Evolutionary conservation across 1,140 invertebrate species (phyloP).

Genomic region (Drosophila biarmipes): DNA sequence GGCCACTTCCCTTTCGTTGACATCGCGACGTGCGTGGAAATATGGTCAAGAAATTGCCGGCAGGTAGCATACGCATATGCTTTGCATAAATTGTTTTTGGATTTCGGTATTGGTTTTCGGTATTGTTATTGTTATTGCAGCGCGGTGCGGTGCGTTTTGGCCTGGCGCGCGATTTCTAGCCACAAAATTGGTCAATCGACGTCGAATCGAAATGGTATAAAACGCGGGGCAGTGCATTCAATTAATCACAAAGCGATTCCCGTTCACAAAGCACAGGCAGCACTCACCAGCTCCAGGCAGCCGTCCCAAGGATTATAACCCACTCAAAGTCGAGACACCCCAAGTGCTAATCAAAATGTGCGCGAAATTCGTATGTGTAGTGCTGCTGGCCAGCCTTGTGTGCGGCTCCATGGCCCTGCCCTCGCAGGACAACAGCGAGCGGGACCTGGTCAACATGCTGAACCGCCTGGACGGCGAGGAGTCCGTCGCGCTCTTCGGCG

Average conservation of each 20-base stretch:
- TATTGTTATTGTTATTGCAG: slow-evolving; percentile 56
- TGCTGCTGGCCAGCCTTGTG: slow-evolving; percentile 78
- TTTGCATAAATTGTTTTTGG: slow-evolving; percentile 73
- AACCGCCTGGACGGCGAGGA: slow-evolving; percentile 84
- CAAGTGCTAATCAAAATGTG: slow-evolving; percentile 68
- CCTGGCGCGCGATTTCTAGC: slow-evolving; percentile 68
- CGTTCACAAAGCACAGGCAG: slow-evolving; percentile 79
- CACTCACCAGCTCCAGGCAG: slow-evolving; percentile 55
- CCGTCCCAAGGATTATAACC: slow-evolving; percentile 64
- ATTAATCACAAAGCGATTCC: slow-evolving; percentile 84
- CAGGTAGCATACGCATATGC: slow-evolving; percentile 67
- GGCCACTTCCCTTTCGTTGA: slow-evolving; percentile 80
- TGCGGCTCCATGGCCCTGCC: slow-evolving; percentile 73
- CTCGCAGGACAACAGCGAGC: slow-evolving; percentile 82
- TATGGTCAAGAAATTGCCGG: slow-evolving; percentile 77
- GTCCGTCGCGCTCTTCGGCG: slow-evolving; percentile 83
- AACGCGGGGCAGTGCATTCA: slow-evolving; percentile 73
- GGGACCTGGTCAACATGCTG: slow-evolving; percentile 84
- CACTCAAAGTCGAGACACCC: slow-evolving; percentile 18
- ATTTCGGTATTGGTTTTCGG: slow-evolving; percentile 19
- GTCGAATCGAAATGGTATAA: slow-evolving; percentile 74
- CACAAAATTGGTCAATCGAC: slow-evolving; percentile 68
- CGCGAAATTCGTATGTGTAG: slow-evolving; percentile 83
- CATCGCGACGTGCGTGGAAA: slow-evolving; percentile 73
- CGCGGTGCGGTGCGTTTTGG: slow-evolving; percentile 41